These are phyloP conservation scores for Drosophila bocki DNA, from an alignment of 1,140 invertebrate genomes.

Conservation along the genomic window DNA sequence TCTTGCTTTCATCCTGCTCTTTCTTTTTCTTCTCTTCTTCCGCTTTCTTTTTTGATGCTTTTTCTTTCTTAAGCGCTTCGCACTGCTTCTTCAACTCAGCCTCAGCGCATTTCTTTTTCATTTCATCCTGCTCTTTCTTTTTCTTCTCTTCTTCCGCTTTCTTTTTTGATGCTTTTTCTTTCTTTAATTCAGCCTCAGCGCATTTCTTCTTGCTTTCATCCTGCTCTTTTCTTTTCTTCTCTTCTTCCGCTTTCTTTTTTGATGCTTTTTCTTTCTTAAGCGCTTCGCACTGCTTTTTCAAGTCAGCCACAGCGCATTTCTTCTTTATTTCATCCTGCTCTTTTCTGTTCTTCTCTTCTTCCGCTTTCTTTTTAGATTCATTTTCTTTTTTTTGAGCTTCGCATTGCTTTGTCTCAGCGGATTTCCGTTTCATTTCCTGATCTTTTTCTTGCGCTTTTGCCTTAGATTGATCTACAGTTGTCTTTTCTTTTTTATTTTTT, in stretches of 20 bases:
- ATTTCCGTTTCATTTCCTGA: background rate
- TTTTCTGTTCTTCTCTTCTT: background rate
- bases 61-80: background rate
- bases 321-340: too few species aligned
- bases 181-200: too few species aligned
- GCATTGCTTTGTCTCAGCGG: background rate
- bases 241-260: background rate
- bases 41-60: background rate
- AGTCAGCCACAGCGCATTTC: too few species aligned
- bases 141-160: background rate
- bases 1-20: background rate
- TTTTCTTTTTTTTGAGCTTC: background rate
- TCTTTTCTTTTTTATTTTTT: background rate
- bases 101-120: background rate
- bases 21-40: background rate
- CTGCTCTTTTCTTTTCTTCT: background rate
- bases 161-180: background rate
- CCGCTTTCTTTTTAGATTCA: background rate
- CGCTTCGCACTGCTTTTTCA: too few species aligned
- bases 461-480: background rate
- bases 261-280: background rate
- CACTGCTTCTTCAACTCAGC: background rate
- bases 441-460: too few species aligned
- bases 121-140: background rate
- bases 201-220: too few species aligned